These are phyloP conservation scores for Hirundichthys speculiger DNA, from an alignment of 2,113 vertebrate genomes.

Conservation along the genomic window DNA sequence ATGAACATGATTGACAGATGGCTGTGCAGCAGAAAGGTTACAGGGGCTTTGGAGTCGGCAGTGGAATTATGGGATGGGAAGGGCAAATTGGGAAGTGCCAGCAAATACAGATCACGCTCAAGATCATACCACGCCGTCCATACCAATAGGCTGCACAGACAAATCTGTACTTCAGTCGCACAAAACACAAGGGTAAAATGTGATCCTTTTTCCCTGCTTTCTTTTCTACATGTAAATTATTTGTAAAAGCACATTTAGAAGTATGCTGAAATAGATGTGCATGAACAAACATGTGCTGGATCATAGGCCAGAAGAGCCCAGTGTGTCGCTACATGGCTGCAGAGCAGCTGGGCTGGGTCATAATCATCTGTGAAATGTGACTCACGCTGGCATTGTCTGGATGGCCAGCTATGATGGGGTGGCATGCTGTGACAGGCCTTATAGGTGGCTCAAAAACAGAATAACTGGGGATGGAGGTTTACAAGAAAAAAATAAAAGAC, in stretches of 20 bases:
- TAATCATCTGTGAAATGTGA: conserved; percentile 66
- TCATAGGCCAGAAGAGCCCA: conserved; percentile 16
- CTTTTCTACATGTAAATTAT: conserved; percentile 2
- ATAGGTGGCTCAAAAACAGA: conserved; percentile 39
- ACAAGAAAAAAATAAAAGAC: conserved; percentile 9
- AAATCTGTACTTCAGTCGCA: conserved; percentile 36
- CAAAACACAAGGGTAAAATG: conserved; percentile 25
- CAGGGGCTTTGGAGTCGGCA: conserved; percentile 59
- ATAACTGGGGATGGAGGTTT: conserved; percentile 24
- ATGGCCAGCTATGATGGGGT: conserved; percentile 58
- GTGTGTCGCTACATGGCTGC: conserved; percentile 29
- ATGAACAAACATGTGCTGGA: conserved; percentile 30
- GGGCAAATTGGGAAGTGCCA: conserved; percentile 10
- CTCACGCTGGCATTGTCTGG: conserved; percentile 56
- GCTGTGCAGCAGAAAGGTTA: conserved; percentile 66
- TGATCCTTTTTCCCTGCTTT: background rate
- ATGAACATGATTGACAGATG: conserved; percentile 69
- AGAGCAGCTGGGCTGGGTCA: conserved; percentile 55
- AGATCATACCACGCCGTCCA: conserved; percentile 55
- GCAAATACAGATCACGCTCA: conserved; percentile 47
- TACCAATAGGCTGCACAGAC: conserved; percentile 58
- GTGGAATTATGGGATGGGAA: conserved; percentile 55
- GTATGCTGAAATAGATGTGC: conserved; percentile 35
- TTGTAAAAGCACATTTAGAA: conserved; percentile 25
- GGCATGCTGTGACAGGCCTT: conserved; percentile 58